Percentiles rank a stretch among this genome's conserved stretches.
These are phyloP conservation scores for Pangasius mekongensis DNA, from an alignment of 2,797 vertebrate species.

Conservation along the genomic window DNA sequence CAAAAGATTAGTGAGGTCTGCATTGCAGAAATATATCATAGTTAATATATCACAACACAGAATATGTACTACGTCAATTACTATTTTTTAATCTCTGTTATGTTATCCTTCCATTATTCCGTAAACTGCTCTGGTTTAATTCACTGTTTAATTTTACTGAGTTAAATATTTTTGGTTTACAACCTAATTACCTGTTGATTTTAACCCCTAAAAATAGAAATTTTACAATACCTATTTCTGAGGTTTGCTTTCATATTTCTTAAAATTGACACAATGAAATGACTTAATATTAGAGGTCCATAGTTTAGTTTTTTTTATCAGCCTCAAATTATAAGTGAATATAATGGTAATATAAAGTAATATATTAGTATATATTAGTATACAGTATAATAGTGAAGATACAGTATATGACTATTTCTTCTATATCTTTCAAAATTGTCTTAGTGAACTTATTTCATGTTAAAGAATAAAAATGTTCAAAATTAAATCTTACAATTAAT, in stretches of 20 bases:
- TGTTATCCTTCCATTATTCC: neutral
- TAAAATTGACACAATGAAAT: neutral
- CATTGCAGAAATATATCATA: neutral
- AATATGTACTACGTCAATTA: neutral
- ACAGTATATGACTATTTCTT: neutral
- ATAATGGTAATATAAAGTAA: neutral
- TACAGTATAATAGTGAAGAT: neutral
- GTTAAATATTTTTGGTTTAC: neutral
- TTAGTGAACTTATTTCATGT: too few relatives aligned
- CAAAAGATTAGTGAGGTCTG: neutral
- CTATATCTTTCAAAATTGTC: neutral
- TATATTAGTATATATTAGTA: neutral
- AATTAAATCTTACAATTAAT: neutral
- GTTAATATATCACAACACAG: neutral
- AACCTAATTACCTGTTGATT: neutral
- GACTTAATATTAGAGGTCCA: neutral
- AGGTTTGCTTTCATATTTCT: neutral
- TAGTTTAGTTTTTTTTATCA: neutral
- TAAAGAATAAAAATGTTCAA: neutral
- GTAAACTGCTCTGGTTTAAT: neutral
- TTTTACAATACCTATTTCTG: neutral
- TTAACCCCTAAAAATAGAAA: neutral
- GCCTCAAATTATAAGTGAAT: neutral
- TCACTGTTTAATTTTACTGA: neutral
- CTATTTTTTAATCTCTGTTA: neutral